Base-by-base conservation (phyloP, 37 sponge, comb jelly and placozoan genomes). In the Spongilla lacustris region DNA sequence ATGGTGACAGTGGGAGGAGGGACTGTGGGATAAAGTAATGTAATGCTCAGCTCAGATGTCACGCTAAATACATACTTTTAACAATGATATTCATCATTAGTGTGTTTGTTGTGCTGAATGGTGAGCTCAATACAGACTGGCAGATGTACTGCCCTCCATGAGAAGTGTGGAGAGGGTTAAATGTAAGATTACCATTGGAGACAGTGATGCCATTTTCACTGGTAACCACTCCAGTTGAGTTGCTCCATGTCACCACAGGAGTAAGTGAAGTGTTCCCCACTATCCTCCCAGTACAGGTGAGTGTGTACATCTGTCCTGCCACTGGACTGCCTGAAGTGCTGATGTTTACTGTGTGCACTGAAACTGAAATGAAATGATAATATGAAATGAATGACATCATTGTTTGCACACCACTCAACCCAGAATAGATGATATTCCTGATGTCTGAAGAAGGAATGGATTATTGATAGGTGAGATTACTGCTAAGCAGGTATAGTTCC, bases 241-340 rank as follows among this genome's bases (percentile, higher is more conserved):
- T 35, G 5, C 22, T 27, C 75, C 75, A 74, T 35, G 32, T 24
- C 8, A 34, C 13, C 21, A 30, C 13, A 23, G 75, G 36, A 17
- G 19, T 14, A 17, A 58, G 12, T 6, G 58, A 58, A 17, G 58
- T 14, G 19, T 58, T 17, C 21, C 24, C 34, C 24, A 24, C 34
- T 31, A 74, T 21, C 8, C 3, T 8, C 12, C 32, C 80, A 17
- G 38, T 69, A 71, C 86, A 86, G 72, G 67, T 86, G 35, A 86
- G 80, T 66, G n/a, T 79, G 86, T 71, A 84, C 29, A 11, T 49
- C 50, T 49, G 28, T 37, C 85, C 85, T 32, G 85, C 85, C 37
- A 76, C 41, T 67, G 67, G 41, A 37, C 27, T 25, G 10, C 77
- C 76, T 68, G 76, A 67, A 9, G 21, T 36, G 0, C n/a, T 76